Conservation (phyloP, 2,797 vertebrate genomes). For the Pristis pectinata region DNA sequence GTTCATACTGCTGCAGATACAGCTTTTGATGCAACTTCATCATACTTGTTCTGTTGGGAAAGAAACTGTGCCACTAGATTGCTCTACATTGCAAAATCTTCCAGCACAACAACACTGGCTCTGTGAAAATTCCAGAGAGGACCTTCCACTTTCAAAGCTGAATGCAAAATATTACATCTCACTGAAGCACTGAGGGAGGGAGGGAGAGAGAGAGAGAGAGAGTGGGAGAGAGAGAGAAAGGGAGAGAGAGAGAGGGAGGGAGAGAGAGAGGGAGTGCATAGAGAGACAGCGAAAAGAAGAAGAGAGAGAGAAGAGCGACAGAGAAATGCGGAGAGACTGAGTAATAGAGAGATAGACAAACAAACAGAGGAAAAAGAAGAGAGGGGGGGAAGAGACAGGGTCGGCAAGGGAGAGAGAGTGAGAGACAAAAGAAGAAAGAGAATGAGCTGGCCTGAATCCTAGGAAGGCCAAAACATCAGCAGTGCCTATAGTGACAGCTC, state of each 20-base stretch:
- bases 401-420: too few species aligned
- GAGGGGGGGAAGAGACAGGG: too few species aligned
- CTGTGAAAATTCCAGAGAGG: not conserved
- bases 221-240: not conserved
- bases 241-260: not conserved
- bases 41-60: not conserved
- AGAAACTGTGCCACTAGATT: not conserved
- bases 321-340: not conserved
- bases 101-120: too few species aligned
- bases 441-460: conserved; percentile 14
- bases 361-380: too few species aligned
- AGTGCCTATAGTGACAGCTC: not conserved
- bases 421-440: not conserved
- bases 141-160: not conserved
- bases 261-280: not conserved
- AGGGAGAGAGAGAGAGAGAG: not conserved
- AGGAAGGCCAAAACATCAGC: not conserved
- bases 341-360: too few species aligned
- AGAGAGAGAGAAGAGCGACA: not conserved
- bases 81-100: not conserved
- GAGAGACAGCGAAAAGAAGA: not conserved
- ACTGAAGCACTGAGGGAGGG: not conserved
- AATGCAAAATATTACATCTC: not conserved
- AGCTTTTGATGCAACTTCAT: not conserved
- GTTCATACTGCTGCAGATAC: not conserved